Percentiles rank a stretch among this genome's conserved stretches.
Conservation (phyloP, 2,113 vertebrate species). For the Empidonax alnorum region DNA sequence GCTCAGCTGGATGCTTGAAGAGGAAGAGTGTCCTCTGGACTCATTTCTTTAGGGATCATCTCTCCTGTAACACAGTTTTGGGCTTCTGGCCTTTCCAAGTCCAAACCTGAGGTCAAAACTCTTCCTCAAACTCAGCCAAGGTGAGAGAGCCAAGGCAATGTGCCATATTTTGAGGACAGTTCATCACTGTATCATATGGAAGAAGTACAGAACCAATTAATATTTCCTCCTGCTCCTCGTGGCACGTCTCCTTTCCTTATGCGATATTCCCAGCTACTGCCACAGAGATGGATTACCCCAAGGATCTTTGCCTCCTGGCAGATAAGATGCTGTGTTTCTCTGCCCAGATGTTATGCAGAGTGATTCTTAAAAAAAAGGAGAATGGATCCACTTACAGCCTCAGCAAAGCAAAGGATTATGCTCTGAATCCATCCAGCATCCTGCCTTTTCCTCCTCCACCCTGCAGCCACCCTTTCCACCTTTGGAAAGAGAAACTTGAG, state of each 20-base stretch:
- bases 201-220: neutral
- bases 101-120: neutral
- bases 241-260: neutral
- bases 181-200: neutral
- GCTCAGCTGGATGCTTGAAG: too few relatives aligned
- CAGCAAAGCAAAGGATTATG: neutral
- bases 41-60: neutral
- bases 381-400: neutral
- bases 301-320: neutral
- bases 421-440: neutral
- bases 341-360: neutral
- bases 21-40: neutral
- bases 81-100: neutral
- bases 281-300: neutral
- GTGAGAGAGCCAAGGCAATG: neutral
- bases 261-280: neutral
- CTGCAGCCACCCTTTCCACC: neutral
- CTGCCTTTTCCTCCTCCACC: neutral
- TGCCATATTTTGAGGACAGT: neutral
- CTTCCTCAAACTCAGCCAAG: neutral
- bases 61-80: neutral
- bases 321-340: neutral
- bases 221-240: neutral
- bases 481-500: conserved; percentile 19
- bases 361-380: neutral